Percentiles rank a stretch among this genome's conserved stretches.
phyloP scores from a whole-genome alignment of 2,113 vertebrate species.

The Chelonoidis abingdonii region DNA sequence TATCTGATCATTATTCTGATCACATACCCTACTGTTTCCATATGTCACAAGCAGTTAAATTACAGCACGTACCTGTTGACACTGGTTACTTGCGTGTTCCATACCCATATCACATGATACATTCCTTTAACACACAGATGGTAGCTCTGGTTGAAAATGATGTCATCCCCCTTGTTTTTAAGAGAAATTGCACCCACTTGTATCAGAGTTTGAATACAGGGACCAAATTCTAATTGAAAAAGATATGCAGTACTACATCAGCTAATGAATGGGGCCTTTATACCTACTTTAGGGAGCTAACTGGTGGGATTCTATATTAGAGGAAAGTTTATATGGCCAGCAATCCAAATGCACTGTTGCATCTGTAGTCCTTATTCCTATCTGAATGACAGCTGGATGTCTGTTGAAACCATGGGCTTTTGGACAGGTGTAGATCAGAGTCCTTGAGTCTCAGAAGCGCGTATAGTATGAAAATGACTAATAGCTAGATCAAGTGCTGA shows the following conservation, averaged over 20 bases:
- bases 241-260: no score
- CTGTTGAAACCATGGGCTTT: no score
- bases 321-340: background rate
- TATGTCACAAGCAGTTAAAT: background rate
- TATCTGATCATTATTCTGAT: background rate
- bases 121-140: background rate
- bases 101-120: background rate
- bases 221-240: background rate
- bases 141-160: background rate
- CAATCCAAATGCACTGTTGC: background rate
- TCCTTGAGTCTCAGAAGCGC: no score
- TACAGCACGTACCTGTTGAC: background rate
- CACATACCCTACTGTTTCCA: fast-evolving
- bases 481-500: background rate
- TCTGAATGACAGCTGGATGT: background rate
- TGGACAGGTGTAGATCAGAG: background rate
- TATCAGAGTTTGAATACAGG: background rate
- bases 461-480: background rate
- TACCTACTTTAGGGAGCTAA: background rate
- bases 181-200: background rate
- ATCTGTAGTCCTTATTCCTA: background rate
- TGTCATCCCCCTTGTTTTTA: background rate
- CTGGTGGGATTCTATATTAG: background rate
- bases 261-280: background rate
- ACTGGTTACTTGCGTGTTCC: background rate